Evolutionary conservation across 1,140 invertebrate species (phyloP), one percentile per base, ranked within the genome.

Genomic region (Acromyrmex heyeri): DNA sequence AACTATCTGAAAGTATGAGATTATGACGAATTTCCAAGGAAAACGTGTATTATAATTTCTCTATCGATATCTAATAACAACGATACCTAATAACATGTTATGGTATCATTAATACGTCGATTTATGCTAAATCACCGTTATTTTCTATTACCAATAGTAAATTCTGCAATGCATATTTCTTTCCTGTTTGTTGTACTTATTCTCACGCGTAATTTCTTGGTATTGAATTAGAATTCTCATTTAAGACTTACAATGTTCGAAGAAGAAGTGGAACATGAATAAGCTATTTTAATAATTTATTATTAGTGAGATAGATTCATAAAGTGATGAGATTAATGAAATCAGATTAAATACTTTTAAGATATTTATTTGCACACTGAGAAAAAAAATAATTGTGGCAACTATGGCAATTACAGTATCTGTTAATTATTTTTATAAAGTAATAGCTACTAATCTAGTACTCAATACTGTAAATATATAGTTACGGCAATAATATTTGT

Each of bases 41-140:
- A 69, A 78, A 78, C 10, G 6, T 21, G 57, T 4, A 18, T 81
- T 48, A 21, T 57, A 27, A 72, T 59, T 72, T 82, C 34, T 30
- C 34, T 10, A 12, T 44, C 78, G 34, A 44, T 34, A 0, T 70
- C 2, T 78, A 65, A 79, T 64, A 16, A 50, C 48, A 50, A 50
- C 75, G 34, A n/a, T 34, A 0, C 34, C 14, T 82, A 72, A 82
- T 70, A 44, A 24, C 30, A 44, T 7, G 24, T 44, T 34, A 50
- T 10, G 48, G 0, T 55, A 18, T 59, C 50, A 21, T 27, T 69
- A 10, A 82, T 72, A 24, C 16, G 57, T 10, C 16, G 18, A 72
- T 82, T 59, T 82, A 6, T 21, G 21, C 21, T 24, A 53, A 61
- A 76, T 83, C 34, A 50, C 24, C n/a, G 16, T 69, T 44, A 38